phyloP scores from a whole-genome alignment of 1,140 invertebrate genomes.

The Plutomurus gul region DNA sequence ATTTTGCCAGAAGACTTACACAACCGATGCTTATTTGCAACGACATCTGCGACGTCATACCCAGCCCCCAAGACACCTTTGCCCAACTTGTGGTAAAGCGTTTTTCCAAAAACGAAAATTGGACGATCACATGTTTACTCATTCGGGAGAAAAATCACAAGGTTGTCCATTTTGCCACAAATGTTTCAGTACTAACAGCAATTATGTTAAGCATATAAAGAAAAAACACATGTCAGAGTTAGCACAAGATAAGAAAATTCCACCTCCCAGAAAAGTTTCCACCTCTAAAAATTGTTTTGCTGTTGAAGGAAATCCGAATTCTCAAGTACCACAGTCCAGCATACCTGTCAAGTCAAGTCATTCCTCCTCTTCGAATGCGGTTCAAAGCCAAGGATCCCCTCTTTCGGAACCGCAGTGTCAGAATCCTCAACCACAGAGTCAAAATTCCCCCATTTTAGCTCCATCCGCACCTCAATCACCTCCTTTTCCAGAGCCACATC shows the following conservation, averaged over 20 bases:
- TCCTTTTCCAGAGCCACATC: background rate
- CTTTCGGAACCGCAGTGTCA: background rate
- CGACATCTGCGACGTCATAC: constrained; percentile 40
- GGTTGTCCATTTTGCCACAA: constrained; percentile 64
- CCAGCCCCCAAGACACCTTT: constrained; percentile 27
- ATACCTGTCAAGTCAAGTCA: background rate
- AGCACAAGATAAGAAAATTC: constrained; percentile 30
- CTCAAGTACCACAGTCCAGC: background rate
- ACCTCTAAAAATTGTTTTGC: background rate
- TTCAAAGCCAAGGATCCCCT: background rate
- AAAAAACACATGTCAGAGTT: constrained; percentile 58
- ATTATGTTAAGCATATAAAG: constrained; percentile 64
- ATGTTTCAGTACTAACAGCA: constrained; percentile 64
- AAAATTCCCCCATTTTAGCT: background rate
- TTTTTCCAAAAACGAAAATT: constrained; percentile 45
- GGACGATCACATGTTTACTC: constrained; percentile 62
- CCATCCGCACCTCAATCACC: background rate
- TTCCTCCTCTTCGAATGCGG: background rate
- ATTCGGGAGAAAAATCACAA: constrained; percentile 62
- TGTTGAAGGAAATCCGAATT: background rate
- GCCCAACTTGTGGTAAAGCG: constrained; percentile 25
- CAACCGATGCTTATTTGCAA: constrained; percentile 14
- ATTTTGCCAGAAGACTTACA: constrained; percentile 46
- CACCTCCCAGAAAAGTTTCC: constrained; percentile 32
- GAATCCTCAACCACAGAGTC: background rate